phyloP scores from a whole-genome alignment of 1,140 invertebrate genomes.

The Trachelipus rathkii region DNA sequence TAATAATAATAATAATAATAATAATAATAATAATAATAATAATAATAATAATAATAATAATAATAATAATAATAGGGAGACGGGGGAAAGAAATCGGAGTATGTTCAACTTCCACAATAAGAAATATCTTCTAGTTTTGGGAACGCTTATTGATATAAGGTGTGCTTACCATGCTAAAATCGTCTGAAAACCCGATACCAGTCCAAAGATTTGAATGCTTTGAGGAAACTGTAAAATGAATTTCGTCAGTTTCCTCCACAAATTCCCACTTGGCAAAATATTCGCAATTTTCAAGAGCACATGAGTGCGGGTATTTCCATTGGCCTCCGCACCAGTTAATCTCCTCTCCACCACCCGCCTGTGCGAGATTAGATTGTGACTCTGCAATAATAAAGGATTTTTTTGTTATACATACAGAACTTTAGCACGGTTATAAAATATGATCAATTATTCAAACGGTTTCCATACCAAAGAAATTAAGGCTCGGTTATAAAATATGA shows the following conservation, averaged over 20 bases:
- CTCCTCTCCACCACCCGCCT: constrained; percentile 14
- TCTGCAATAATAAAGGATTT: neutral
- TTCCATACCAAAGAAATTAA: no score
- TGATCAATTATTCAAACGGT: no score
- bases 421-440: no score
- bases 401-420: neutral
- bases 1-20: no score
- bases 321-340: constrained; percentile 62
- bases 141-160: neutral
- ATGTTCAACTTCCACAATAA: no score
- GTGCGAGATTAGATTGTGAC: neutral
- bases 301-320: constrained; percentile 71
- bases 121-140: neutral
- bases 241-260: constrained; percentile 66
- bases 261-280: constrained; percentile 83
- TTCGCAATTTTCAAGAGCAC: constrained; percentile 64
- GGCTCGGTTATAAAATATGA: neutral
- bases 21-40: no score
- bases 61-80: no score
- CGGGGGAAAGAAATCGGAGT: no score
- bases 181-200: constrained; percentile 85
- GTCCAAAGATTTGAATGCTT: constrained; percentile 81
- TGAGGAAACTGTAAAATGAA: constrained; percentile 82
- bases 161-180: constrained; percentile 69
- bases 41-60: no score